These are phyloP conservation scores for Melanostoma mellinum DNA, from an alignment of 2,888 invertebrate species.

Conservation along the genomic window DNA sequence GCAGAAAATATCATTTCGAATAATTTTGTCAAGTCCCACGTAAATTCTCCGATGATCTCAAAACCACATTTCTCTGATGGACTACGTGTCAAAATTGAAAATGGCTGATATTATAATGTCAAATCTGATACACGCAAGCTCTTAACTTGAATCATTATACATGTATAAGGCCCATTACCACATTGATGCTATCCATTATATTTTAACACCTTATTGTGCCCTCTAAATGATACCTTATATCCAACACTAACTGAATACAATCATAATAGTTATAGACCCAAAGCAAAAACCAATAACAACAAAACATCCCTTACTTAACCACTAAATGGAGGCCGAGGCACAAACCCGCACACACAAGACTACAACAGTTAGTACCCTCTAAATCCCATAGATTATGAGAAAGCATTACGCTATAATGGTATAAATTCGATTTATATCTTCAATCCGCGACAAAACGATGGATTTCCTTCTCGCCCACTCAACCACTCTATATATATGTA, in stretches of 20 bases:
- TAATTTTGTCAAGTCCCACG: too few species aligned
- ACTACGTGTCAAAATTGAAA: too few species aligned
- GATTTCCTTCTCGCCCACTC: constrained; percentile 37
- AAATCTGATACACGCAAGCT: too few species aligned
- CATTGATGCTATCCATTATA: constrained; percentile 38
- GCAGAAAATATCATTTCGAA: too few species aligned
- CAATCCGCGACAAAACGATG: constrained; percentile 64
- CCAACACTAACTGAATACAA: constrained; percentile 23
- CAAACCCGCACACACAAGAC: too few species aligned
- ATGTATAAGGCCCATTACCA: constrained; percentile 11
- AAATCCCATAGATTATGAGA: constrained; percentile 38
- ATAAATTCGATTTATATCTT: constrained; percentile 65
- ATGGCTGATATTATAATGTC: too few species aligned
- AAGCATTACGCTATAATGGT: constrained; percentile 57
- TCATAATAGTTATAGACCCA: constrained; percentile 30
- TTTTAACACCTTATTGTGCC: constrained; percentile 45
- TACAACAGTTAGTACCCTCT: too few species aligned
- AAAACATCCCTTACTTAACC: constrained; percentile 24
- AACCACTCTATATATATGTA: not conserved
- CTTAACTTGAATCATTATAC: too few species aligned
- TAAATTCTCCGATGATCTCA: too few species aligned
- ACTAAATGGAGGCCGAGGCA: not conserved
- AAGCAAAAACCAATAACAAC: constrained; percentile 34
- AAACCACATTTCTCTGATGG: too few species aligned
- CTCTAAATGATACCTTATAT: constrained; percentile 18